Percentiles rank a stretch among this genome's conserved stretches.
These are phyloP conservation scores for Nicator chloris DNA, from an alignment of 2,113 vertebrate species.

Conservation along the genomic window DNA sequence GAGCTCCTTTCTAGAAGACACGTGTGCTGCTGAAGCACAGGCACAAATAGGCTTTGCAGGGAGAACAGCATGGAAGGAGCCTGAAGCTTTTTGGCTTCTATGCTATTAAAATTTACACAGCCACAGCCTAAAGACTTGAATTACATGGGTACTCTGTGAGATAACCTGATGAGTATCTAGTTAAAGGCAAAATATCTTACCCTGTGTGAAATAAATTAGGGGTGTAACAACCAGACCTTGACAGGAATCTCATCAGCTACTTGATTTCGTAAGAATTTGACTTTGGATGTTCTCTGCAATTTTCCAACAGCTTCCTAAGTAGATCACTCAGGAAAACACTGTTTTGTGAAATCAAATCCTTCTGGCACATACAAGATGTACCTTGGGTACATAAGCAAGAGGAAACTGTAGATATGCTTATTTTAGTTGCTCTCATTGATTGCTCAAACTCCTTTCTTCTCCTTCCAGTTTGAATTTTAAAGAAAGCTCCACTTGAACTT, in stretches of 20 bases:
- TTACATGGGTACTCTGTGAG: not conserved
- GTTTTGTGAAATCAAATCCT: not conserved
- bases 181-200: not conserved
- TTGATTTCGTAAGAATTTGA: not conserved
- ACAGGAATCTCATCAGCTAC: not conserved
- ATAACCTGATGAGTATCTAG: not conserved
- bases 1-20: not conserved
- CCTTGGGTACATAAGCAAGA: not conserved
- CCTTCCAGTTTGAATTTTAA: not conserved
- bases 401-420: not conserved
- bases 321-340: not conserved
- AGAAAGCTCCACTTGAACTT: not conserved
- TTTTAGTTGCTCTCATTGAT: not conserved
- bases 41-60: not conserved
- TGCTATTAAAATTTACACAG: not conserved
- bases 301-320: too few species aligned
- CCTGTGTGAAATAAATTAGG: not conserved
- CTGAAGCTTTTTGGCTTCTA: not conserved
- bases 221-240: not conserved
- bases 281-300: too few species aligned
- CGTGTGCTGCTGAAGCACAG: accelerated
- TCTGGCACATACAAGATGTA: not conserved
- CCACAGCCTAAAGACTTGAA: not conserved
- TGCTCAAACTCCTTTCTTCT: not conserved
- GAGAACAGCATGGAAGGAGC: not conserved